These are phyloP conservation scores for Heterotilapia buettikoferi DNA, from an alignment of 2,113 vertebrate genomes.

Conservation along the genomic window DNA sequence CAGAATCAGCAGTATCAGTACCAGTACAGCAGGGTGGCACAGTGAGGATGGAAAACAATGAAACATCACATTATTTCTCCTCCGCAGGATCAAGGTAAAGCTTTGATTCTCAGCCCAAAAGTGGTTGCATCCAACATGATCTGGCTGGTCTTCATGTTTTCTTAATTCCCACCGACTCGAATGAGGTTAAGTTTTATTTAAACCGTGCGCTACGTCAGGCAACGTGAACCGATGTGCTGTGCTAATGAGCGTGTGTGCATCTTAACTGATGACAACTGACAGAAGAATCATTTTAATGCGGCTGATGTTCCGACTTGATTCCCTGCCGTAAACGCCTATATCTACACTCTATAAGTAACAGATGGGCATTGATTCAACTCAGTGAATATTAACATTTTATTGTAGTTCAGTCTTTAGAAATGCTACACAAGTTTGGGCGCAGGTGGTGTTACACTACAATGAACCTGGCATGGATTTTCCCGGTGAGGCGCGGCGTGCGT, in stretches of 20 bases:
- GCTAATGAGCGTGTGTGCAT: background rate
- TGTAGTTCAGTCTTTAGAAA: background rate
- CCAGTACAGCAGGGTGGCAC: background rate
- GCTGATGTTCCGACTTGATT: background rate
- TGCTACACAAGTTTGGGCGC: background rate
- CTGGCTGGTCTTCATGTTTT: background rate
- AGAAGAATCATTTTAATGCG: background rate
- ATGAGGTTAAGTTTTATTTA: background rate
- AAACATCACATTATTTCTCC: background rate
- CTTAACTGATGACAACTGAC: background rate
- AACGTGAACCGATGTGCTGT: background rate
- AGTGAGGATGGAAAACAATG: slow-evolving; percentile 7
- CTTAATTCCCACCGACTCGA: background rate
- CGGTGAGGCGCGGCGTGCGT: background rate
- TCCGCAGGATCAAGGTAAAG: background rate
- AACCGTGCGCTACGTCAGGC: background rate
- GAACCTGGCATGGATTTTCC: background rate
- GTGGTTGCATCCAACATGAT: background rate
- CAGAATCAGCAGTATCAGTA: background rate
- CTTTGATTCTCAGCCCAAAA: background rate
- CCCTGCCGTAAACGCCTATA: background rate
- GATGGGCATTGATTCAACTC: slow-evolving; percentile 4
- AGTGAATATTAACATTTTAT: background rate
- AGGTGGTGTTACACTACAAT: background rate
- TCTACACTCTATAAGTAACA: background rate